Evolutionary conservation across 2,113 vertebrate genomes (phyloP).

Genomic region (Aepyceros melampus): DNA sequence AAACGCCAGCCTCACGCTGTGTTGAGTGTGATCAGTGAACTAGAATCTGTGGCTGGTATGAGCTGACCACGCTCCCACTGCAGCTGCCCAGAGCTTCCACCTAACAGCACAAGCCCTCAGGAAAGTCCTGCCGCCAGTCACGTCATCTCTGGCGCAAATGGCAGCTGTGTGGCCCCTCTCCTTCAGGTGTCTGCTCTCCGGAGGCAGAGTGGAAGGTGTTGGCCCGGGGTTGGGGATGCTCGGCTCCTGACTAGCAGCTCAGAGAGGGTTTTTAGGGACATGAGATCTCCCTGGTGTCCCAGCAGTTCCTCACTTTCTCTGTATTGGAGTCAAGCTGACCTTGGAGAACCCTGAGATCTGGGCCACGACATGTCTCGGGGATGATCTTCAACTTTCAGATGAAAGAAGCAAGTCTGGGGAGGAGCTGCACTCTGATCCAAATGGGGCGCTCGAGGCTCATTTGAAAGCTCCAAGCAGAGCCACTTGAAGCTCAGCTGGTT

Average conservation of each 20-base stretch:
- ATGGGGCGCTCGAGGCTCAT: neutral
- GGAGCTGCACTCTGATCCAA: neutral
- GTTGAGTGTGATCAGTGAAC: neutral
- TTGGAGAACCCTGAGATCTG: constrained; percentile 3
- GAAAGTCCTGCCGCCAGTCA: neutral
- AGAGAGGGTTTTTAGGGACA: neutral
- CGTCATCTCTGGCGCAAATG: neutral
- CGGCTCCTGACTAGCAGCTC: neutral
- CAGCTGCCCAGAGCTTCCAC: neutral
- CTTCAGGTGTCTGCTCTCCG: neutral
- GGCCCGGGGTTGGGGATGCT: neutral
- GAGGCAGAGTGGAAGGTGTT: neutral
- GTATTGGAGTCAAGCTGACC: neutral
- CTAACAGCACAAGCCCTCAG: neutral
- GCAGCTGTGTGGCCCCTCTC: neutral
- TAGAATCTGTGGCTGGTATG: neutral
- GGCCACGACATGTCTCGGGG: neutral
- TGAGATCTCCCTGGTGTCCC: neutral
- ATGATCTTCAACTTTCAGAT: neutral
- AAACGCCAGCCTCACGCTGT: neutral
- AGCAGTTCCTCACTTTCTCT: neutral
- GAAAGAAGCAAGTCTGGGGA: neutral
- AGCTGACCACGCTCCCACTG: neutral
- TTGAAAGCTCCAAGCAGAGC: neutral
- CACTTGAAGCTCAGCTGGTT: neutral